Evolutionary conservation across 2,888 invertebrate species (phyloP).

Genomic region (Syrphus vitripennis): DNA sequence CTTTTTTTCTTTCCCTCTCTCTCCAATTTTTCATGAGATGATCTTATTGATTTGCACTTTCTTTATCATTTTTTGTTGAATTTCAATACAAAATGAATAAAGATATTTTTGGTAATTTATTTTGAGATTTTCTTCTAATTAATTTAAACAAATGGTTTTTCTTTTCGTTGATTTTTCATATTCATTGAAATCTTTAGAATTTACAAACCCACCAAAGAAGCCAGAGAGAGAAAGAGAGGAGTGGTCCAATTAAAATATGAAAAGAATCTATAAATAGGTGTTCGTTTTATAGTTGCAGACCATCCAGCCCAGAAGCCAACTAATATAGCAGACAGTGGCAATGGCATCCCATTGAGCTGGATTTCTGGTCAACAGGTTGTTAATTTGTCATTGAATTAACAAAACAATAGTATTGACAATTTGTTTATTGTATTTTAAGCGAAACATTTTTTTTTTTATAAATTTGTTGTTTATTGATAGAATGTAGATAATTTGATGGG

Average conservation of each 20-base stretch:
- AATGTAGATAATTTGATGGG: conserved; percentile 22
- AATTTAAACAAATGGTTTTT: conserved; percentile 15
- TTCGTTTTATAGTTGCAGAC: background rate
- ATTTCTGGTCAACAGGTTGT: conserved; percentile 50
- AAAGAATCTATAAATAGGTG: conserved; percentile 31
- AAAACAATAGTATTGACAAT: conserved; percentile 57
- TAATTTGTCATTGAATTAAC: conserved; percentile 54
- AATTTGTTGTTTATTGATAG: conserved; percentile 14
- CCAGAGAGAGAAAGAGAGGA: background rate
- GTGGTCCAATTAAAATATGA: conserved; percentile 58
- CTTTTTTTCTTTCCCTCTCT: background rate
- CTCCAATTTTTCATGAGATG: background rate
- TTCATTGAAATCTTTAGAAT: background rate
- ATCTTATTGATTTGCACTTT: conserved; percentile 15
- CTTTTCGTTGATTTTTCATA: background rate
- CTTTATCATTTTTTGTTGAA: background rate
- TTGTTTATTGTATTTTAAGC: conserved; percentile 32
- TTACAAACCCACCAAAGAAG: background rate
- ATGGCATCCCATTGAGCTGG: conserved; percentile 30
- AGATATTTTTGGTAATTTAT: background rate
- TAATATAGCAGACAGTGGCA: background rate
- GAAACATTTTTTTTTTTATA: conserved; percentile 5
- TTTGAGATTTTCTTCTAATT: conserved; percentile 3
- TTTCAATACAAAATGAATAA: background rate
- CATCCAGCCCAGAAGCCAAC: background rate